A percentile compares a stretch with the other conserved stretches of the same genome.
phyloP scores from a whole-genome alignment of 2,113 vertebrate species.

The Rhynchopsitta pachyrhyncha region DNA sequence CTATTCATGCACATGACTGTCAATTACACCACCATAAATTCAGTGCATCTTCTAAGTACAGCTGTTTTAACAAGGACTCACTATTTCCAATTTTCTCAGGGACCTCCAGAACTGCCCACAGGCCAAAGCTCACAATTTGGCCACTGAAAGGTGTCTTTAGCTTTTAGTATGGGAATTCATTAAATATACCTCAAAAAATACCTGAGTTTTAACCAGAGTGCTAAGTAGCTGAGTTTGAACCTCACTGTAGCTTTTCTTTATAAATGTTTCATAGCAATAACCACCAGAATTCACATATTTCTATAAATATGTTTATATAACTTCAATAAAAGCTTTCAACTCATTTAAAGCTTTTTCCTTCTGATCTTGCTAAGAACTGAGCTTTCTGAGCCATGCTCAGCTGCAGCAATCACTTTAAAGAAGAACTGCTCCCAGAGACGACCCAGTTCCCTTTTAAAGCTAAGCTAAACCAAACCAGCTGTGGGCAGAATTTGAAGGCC shows the following conservation, averaged over 20 bases:
- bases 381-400: neutral
- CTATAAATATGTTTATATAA: neutral
- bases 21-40: neutral
- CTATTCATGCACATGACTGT: neutral
- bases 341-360: neutral
- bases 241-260: neutral
- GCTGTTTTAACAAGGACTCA: neutral
- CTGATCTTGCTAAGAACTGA: neutral
- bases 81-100: neutral
- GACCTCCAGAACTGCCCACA: neutral
- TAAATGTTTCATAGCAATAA: neutral
- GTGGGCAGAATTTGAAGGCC: neutral
- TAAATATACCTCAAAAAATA: neutral
- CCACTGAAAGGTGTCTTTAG: neutral
- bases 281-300: neutral
- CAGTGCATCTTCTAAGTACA: neutral
- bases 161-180: neutral
- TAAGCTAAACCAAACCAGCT: neutral
- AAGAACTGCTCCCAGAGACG: neutral
- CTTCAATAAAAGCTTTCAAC: neutral
- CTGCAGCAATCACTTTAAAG: neutral
- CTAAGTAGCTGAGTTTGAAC: neutral
- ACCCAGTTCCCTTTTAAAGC: neutral
- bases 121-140: fast-evolving
- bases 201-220: neutral